Base-by-base conservation (phyloP, 92 coral and sea anemone species). In the Actinostola sp. region DNA sequence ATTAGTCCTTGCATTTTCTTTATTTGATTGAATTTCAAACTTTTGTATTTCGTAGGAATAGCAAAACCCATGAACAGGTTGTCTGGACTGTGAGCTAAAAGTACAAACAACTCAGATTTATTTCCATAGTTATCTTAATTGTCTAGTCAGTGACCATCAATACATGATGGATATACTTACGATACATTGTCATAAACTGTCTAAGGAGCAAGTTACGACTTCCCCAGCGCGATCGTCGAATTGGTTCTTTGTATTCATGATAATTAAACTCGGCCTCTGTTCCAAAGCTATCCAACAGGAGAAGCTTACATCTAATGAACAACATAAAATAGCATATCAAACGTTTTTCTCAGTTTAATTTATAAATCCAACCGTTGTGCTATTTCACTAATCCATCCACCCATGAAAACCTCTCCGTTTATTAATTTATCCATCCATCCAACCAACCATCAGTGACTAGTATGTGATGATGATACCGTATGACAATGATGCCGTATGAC, bases 141-240 rank as follows among this genome's bases (percentile, higher is more conserved):
- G 8, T 58, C 29, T 3, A 13, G 12, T 1, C 17, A n/a, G 1
- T 30, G 8, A 54, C 8, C 14, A 39, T 6, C 44, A 39, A 39
- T 39, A 6, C 60, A 53, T 53, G 60, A 15, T 21, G 15, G 53
- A 16, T 1, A 10, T 33, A 71, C 93, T 88, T 80, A 93, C 98
- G 98, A 57, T 75, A 93, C 91, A 90, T 88, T 2, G 98, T 93
- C 97, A 93, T 84, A 60, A 93, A 86, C 81, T 93, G 98, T 33
- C 75, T 84, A 28, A 88, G 79, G 25, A 81, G 72, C 16, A 85
- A 54, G 61, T 90, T 76, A 17, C 81, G 79, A 29, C 81, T 73
- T 28, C 90, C 88, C 98, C 98, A 93, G 9, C 44, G 0, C 0
- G 93, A 84, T 26, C 79, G 70, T 1, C 96, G 89, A 17, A 96